Base-by-base conservation (phyloP, 2,888 invertebrate species). In the Megalurothrips usitatus region DNA sequence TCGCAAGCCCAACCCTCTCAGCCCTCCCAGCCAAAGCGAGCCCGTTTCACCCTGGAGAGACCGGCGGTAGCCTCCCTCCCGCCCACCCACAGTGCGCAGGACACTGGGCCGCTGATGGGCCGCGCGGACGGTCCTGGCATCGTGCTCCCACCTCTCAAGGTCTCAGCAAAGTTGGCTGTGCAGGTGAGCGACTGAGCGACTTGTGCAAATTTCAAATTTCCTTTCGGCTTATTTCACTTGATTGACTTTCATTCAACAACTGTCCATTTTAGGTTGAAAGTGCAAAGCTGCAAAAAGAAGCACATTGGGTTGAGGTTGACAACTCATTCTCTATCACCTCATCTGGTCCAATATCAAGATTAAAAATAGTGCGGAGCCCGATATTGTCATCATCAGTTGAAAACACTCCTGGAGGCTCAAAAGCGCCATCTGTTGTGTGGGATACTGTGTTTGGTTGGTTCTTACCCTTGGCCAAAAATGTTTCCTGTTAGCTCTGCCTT, bases 391-490 rank as follows among this genome's bases (percentile, higher is more conserved):
- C 68, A 26, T n/a, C 12, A 9, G 26, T 75, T 75, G 68, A 12
- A 26, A 75, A 75, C 26, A 23, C 68, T 26, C 10, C 23, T 8
- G 68, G 23, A 26, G 23, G 23, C 26, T 91, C 86, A 82, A 91
- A 90, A 85, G 90, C 89, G 84, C 89, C 87, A 0, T 89, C 88
- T 0, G 89, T 89, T n/a, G 89, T 91, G 0, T 94, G 93, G 94
- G 92, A 93, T 84, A 91, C 91, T 8, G 92, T 91, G 85, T 88
- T 93, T 84, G 92, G 92, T 91, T 86, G 81, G 83, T 83, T 23
- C 43, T 26, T 80, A 19, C 49, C 52, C 75, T 58, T 43, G 34
- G 6, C 34, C 34, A 43, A 43, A 10, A 26, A 68, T 81, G 2
- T 80, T 19, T 43, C 3, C 2, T 43, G 34, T 43, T 43, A 43